Base-by-base conservation (phyloP, 2,888 invertebrate genomes). In the Rhagonycha fulva region DNA sequence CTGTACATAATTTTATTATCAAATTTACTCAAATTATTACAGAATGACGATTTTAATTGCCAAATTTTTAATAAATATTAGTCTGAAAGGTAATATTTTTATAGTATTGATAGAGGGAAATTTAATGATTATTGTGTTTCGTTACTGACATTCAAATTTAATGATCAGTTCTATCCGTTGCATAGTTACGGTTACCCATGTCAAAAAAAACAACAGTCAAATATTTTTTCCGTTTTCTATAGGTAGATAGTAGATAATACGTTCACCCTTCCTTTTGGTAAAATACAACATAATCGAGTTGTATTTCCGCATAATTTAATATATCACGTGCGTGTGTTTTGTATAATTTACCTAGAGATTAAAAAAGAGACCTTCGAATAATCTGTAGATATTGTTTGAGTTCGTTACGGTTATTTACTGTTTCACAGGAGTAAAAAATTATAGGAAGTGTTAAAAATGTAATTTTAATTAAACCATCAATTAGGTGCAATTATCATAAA, bases 361-460 rank as follows among this genome's bases (percentile, higher is more conserved):
- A 32, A 12, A 12, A 66, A 75, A 70, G 66, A 63, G 68, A 60
- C 74, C 70, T 74, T 70, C 70, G 2, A 66, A 66, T 24, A 70
- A 26, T 70, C 71, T 67, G 71, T 63, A 68, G 71, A 75, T 62
- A 71, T 68, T 71, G 68, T 66, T 26, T 32, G 32, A 68, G 60
- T 75, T 71, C 68, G 75, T 73, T 73, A 77, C 77, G 71, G 80
- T 79, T 74, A 62, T 72, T 70, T 71, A 47, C 11, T 80, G 62
- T 75, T 79, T 63, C 72, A 76, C 76, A 77, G 47, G 47, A 47
- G n/a, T 47, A 47, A 75, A 67, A 14, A 71, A 77, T 79, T 74
- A 76, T 47, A 47, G 79, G 80, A 66, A 66, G 23, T 66, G 63
- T 66, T 66, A 14, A 66, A 63, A 24, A 47, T 47, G 47, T 47